phyloP scores from a whole-genome alignment of 2,113 vertebrate genomes.

The Galeopterus variegatus region DNA sequence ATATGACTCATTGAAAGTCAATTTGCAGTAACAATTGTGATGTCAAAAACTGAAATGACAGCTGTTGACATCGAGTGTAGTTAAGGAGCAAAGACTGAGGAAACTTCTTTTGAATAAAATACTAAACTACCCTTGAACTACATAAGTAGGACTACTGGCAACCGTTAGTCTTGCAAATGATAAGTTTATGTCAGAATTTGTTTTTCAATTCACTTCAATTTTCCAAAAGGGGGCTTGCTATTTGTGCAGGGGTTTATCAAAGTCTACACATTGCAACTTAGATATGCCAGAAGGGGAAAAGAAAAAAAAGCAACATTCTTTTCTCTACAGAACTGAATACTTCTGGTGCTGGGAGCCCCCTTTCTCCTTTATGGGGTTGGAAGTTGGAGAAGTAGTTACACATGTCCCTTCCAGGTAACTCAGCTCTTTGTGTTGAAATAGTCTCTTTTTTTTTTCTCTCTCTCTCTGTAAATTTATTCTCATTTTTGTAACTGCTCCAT shows the following conservation, averaged over 20 bases:
- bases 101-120: constrained; percentile 59
- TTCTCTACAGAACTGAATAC: neutral
- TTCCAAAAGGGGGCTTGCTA: constrained; percentile 21
- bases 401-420: neutral
- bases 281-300: neutral
- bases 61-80: constrained; percentile 47
- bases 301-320: neutral
- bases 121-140: constrained; percentile 35
- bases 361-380: neutral
- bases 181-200: constrained; percentile 67
- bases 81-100: constrained; percentile 31
- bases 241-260: neutral
- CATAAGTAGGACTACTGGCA: neutral
- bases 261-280: neutral
- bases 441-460: rapidly evolving
- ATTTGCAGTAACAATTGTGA: neutral
- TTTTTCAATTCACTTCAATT: constrained; percentile 62
- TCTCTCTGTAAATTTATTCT: neutral
- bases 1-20: constrained; percentile 56
- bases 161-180: constrained; percentile 22
- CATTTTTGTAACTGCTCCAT: neutral
- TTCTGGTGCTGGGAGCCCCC: rapidly evolving
- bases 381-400: neutral
- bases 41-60: constrained; percentile 52
- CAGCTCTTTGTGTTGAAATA: neutral